Evolutionary conservation across 1,140 invertebrate species (phyloP), one percentile per base, ranked within the genome.

Genomic region (Pogonomyrmex californicus): DNA sequence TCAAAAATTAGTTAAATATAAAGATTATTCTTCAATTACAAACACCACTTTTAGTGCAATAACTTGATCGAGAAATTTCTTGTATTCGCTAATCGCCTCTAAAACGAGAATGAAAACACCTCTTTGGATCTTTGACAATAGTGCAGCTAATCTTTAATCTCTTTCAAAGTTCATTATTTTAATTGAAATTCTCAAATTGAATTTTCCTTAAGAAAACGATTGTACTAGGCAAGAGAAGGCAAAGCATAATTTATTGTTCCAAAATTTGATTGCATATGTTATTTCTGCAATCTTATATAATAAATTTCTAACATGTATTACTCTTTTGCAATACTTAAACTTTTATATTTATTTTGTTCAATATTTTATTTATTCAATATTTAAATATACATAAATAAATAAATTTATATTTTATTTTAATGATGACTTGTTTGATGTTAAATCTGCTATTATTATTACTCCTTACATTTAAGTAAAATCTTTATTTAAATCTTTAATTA

Each of bases 171-270:
- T 81, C 38, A 66, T 71, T 85, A 76, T 63, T 54, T 78, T 85
- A 85, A 85, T 85, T 66, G 58, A 38, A 85, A 85, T 85, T 62
- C 73, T 78, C 71, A 1, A 12, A 23, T 78, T 60, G 14, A 85
- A 71, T 71, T 82, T 44, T 44, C 47, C 47, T 23, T 9, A 7
- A 6, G 41, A 44, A 77, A 78, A 78, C 9, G 33, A 63, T 77
- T 62, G 23, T 33, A 38, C 36, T 12, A 10, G 5, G 49, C 63
- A 63, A n/a, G 38, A 33, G 1, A 60, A 51, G 10, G 38, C 54
- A 44, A 58, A 14, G 36, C 12, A 44, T 17, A 5, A 41, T 60
- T 36, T 76, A 60, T 76, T 17, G 38, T 58, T 47, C 5, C 6
- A 44, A 49, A 10, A 65, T 10, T 49, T 76, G 17, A 14, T 63